Conservation (phyloP, 2,888 invertebrate species). For the Prosopocoilus inquinatus region DNA sequence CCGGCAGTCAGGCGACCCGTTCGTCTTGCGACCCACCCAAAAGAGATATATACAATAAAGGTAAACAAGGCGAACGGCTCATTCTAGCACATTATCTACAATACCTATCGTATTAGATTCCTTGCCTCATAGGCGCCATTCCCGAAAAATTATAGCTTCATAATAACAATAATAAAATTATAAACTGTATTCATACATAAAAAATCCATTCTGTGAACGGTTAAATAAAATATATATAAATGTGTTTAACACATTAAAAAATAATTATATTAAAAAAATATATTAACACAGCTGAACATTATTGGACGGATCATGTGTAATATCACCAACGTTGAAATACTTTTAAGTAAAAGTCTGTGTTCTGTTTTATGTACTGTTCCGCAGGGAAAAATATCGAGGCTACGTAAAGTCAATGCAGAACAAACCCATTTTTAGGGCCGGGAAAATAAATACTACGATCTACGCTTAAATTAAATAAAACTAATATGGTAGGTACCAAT, state of each 20-base stretch:
- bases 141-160: not conserved
- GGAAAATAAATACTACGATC: too few species aligned
- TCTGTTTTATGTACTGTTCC: too few species aligned
- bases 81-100: not conserved
- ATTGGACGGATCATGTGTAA: not conserved
- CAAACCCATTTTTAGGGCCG: too few species aligned
- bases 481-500: too few species aligned
- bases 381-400: too few species aligned
- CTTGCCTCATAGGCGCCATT: not conserved
- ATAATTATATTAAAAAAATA: not conserved
- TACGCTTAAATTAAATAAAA: too few species aligned
- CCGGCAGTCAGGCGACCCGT: too few species aligned
- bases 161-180: conserved; percentile 4
- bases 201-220: not conserved
- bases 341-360: too few species aligned
- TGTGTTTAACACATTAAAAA: conserved; percentile 5
- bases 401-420: too few species aligned
- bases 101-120: not conserved
- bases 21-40: not conserved
- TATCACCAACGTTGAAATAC: too few species aligned
- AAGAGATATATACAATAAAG: not conserved
- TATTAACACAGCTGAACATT: conserved; percentile 1
- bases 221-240: conserved; percentile 1
- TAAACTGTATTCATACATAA: not conserved
- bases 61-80: not conserved